Base-by-base conservation (phyloP, 2,888 invertebrate species). In the Tetramorium bicarinatum region DNA sequence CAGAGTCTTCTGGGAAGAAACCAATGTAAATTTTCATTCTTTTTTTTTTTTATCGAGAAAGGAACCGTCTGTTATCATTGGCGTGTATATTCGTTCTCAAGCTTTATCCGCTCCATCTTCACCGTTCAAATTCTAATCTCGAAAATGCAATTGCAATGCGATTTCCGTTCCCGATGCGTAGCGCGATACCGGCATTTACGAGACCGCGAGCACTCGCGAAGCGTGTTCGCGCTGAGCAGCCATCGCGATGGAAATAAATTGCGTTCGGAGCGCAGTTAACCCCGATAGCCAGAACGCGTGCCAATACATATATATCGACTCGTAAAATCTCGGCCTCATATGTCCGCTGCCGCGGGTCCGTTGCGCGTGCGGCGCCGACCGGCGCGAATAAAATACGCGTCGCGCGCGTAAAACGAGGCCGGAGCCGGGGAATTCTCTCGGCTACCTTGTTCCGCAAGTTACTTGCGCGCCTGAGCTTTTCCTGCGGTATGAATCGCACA, bases 221-320 rank as follows among this genome's bases (percentile, higher is more conserved):
- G 41, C 52, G 54, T 74, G 47, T 47, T 47, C 59, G 56, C 41
- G 18, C 69, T 29, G 64, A 76, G 69, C 62, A n/a, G 66, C 56
- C 83, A 84, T 89, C 84, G 85, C 84, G 86, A 90, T 82, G 84
- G 83, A 85, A 74, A 84, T 91, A 90, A 91, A 91, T 90, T 83
- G 88, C 88, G 82, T 87, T 88, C 64, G 62, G 82, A 84, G 77
- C 61, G 89, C 89, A 87, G 91, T 91, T 91, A 91, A 91, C 90
- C 88, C 82, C 84, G 83, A 87, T 87, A 87, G 79, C 77, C 21
- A 54, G 71, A 29, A 47, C 80, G 74, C 67, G 71, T 75, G 69
- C 61, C 77, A 49, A 83, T 81, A 77, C 54, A 15, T n/a, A 52
- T 7, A 18, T 75, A 84, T 83, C 80, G 67, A 75, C 49, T 88